phyloP scores from a whole-genome alignment of 1,140 invertebrate genomes.

The Drosophila sp. region DNA sequence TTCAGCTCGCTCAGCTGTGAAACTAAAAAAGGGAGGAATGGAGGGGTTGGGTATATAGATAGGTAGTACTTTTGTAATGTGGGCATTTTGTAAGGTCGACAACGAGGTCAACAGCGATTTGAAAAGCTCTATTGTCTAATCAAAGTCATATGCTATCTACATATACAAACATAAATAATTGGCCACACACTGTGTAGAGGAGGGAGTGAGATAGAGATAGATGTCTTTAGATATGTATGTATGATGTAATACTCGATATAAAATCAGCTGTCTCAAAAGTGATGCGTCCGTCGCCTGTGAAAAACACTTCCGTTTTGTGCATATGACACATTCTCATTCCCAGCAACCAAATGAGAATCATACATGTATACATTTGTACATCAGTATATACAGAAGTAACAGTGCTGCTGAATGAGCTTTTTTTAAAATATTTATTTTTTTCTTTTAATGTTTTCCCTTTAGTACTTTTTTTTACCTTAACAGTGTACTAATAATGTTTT shows the following conservation, averaged over 20 bases:
- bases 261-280: slow-evolving; percentile 19
- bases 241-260: slow-evolving; percentile 35
- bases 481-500: too few species aligned
- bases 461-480: too few species aligned
- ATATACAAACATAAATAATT: slow-evolving; percentile 7
- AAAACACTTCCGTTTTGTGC: slow-evolving; percentile 32
- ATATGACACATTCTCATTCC: slow-evolving; percentile 12
- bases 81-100: slow-evolving; percentile 73
- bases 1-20: slow-evolving; percentile 66
- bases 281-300: slow-evolving; percentile 9
- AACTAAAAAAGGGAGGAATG: slow-evolving; percentile 16
- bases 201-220: slow-evolving; percentile 6
- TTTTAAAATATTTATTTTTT: too few species aligned
- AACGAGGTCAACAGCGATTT: slow-evolving; percentile 68
- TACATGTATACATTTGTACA: background rate
- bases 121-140: slow-evolving; percentile 60
- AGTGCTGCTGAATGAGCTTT: too few species aligned
- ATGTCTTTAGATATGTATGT: background rate
- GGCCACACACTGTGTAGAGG: slow-evolving; percentile 7
- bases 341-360: slow-evolving; percentile 14
- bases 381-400: too few species aligned
- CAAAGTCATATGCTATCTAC: slow-evolving; percentile 39
- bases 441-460: too few species aligned
- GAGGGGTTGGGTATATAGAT: slow-evolving; percentile 34
- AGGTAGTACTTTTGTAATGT: slow-evolving; percentile 28